Evolutionary conservation across 1,140 invertebrate genomes (phyloP), one percentile per base, ranked within the genome.

Genomic region (Oedothorax gibbosus): DNA sequence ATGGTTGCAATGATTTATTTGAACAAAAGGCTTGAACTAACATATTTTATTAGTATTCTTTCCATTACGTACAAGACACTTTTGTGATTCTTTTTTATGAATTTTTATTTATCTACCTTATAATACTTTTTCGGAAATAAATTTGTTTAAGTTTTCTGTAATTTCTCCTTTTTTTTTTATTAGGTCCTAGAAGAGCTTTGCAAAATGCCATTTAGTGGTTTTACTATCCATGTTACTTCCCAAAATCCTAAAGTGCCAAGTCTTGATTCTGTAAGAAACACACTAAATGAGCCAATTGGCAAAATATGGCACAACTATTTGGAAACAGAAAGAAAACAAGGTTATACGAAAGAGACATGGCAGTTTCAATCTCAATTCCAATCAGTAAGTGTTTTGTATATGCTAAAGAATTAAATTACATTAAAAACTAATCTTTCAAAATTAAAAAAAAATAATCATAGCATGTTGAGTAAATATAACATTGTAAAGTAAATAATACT

Each of bases 331-430:
- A 92, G 95, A 86, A 97, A 97, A 91, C 94, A 95, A 7, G 93
- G 93, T 0, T 96, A 96, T 88, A 78, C 83, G 11, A 89, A 90
- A 66, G 88, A 90, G 21, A 96, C 96, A 0, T 96, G 96, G 94
- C 96, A 97, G 90, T 90, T 98, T 7, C 97, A 98, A 87, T 97
- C 96, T 89, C 97, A 98, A 89, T 96, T 98, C 21, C 96, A 98
- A 89, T 97, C 96, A 71, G 92, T 92, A 88, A 90, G 91, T 90
- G 77, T 57, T 78, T 35, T 35, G 35, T 35, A 35, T 2, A 35
- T 35, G 1, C 35, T 35, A 35, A 35, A 35, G 35, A 1, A 35
- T 35, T 35, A 35, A 35, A 35, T 35, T 35, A 1, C 35, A 35
- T 35, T 35, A 1, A 35, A 35, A 35, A 35, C 2, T 35, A 35